Conservation (phyloP, 2,888 invertebrate species). For the Eupithecia centaureata region DNA sequence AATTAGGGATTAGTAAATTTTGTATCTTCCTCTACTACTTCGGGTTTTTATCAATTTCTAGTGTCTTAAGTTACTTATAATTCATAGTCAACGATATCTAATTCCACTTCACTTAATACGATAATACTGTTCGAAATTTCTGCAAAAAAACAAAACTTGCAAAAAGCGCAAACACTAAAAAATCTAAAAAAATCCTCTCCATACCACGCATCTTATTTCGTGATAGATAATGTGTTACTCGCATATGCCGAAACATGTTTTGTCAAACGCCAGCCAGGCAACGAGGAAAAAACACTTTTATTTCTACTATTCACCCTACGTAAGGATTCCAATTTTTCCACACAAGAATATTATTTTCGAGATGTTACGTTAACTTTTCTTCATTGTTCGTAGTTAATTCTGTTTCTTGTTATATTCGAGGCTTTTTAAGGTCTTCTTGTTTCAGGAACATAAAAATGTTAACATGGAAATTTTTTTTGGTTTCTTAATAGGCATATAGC, state of each 20-base stretch:
- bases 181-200: constrained; percentile 52
- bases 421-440: constrained; percentile 16
- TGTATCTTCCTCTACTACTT: too few species aligned
- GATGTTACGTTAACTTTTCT: constrained; percentile 40
- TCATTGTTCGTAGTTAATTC: constrained; percentile 39
- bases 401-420: constrained; percentile 26
- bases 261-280: constrained; percentile 78
- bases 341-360: constrained; percentile 41
- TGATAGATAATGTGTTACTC: constrained; percentile 82
- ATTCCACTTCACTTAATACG: too few species aligned
- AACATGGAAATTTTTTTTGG: neutral
- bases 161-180: neutral
- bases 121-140: too few species aligned
- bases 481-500: neutral
- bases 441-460: neutral
- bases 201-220: constrained; percentile 56
- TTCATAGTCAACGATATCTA: too few species aligned
- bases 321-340: constrained; percentile 44
- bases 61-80: too few species aligned
- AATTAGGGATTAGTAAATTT: too few species aligned
- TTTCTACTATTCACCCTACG: constrained; percentile 44
- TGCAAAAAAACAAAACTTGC: neutral
- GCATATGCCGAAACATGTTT: constrained; percentile 75
- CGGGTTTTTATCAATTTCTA: too few species aligned
- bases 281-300: constrained; percentile 41